Conservation (phyloP, 2,113 vertebrate species). For the Rhinoptilus africanus region DNA sequence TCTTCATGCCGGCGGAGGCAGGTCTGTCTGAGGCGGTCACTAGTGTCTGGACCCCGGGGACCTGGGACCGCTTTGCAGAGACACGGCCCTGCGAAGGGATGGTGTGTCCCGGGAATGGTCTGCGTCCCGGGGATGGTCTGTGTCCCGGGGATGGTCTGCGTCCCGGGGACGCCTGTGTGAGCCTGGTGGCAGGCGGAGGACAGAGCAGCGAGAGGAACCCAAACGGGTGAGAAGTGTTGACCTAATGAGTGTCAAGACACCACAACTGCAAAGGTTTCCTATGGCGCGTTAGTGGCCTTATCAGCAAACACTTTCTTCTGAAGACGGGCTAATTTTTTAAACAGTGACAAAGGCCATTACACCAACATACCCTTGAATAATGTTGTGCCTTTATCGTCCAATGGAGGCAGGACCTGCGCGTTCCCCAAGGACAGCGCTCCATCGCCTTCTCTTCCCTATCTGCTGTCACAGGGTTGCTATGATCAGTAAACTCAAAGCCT, state of each 20-base stretch:
- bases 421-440: not conserved
- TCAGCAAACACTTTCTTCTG: not conserved
- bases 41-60: not conserved
- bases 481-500: not conserved
- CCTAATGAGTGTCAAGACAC: not conserved
- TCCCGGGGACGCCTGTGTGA: rapidly evolving
- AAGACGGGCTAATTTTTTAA: not conserved
- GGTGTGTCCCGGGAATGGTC: no score
- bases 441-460: not conserved
- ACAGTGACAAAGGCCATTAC: not conserved
- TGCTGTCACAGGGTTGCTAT: not conserved
- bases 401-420: rapidly evolving
- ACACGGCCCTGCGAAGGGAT: not conserved
- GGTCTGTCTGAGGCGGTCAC: not conserved
- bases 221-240: not conserved
- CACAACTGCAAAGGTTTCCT: not conserved
- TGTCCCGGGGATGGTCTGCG: no score
- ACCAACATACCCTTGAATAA: not conserved
- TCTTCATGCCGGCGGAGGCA: not conserved
- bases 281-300: not conserved
- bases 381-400: not conserved
- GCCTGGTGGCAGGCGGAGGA: rapidly evolving
- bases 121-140: no score
- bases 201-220: not conserved
- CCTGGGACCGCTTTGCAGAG: not conserved